Conservation (phyloP, 2,888 invertebrate genomes). For the Noctua janthina region DNA sequence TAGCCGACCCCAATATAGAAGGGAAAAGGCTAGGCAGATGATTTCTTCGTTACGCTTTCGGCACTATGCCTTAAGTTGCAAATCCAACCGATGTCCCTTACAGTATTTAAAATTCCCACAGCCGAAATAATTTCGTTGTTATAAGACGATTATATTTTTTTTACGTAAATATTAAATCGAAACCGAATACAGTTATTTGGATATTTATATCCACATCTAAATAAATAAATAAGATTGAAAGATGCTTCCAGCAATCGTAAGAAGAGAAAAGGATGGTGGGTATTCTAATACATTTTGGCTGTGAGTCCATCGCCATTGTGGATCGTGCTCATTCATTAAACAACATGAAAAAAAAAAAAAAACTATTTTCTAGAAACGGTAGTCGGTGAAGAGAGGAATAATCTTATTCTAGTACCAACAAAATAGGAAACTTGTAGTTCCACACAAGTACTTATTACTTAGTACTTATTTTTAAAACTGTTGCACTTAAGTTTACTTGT, state of each 20-base stretch:
- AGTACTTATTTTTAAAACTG: background rate
- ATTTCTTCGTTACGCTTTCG: background rate
- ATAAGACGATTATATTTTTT: background rate
- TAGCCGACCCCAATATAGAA: background rate
- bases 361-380: background rate
- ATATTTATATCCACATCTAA: background rate
- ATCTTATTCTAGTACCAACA: slow-evolving; percentile 5
- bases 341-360: slow-evolving; percentile 7
- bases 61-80: background rate
- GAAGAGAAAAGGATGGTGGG: too few species aligned
- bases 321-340: slow-evolving; percentile 51
- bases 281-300: slow-evolving; percentile 7
- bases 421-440: background rate
- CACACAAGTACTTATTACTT: background rate
- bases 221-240: background rate
- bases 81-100: background rate
- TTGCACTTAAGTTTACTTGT: slow-evolving; percentile 17
- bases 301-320: slow-evolving; percentile 42
- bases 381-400: background rate
- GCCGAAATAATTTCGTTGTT: background rate
- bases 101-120: background rate
- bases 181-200: background rate
- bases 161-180: background rate
- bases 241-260: background rate
- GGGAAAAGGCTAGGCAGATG: background rate